These are phyloP conservation scores for Paracentrotus lividus DNA, from an alignment of 53 echinoderm and acorn worm species.

Conservation along the genomic window DNA sequence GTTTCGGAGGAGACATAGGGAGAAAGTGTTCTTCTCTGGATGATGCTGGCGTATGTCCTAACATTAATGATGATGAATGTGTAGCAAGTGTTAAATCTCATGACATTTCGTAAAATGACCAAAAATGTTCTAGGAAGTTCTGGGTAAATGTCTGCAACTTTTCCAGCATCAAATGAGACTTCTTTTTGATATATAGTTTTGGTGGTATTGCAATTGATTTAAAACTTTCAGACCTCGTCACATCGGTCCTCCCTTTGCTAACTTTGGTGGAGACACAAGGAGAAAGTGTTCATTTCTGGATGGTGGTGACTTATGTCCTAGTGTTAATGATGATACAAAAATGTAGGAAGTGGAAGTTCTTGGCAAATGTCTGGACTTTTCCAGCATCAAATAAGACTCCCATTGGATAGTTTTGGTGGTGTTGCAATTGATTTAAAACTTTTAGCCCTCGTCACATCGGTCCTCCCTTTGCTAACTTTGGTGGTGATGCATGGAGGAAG, in stretches of 20 bases:
- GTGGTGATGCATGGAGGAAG: constrained; percentile 31
- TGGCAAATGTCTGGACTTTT: background rate
- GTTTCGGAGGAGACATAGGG: background rate
- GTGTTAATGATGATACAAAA: background rate
- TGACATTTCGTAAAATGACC: no score
- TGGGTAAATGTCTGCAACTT: no score
- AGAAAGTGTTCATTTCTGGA: constrained; percentile 11
- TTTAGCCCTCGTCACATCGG: background rate
- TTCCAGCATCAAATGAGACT: no score
- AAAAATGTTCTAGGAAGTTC: no score
- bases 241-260: constrained; percentile 29
- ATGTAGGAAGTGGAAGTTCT: no score
- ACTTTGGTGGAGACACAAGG: constrained; percentile 23
- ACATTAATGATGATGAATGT: no score
- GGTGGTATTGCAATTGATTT: no score
- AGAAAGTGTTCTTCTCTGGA: background rate
- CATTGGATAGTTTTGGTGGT: no score
- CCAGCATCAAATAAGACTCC: background rate
- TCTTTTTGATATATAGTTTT: no score
- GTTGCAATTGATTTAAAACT: background rate
- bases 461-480: constrained; percentile 32
- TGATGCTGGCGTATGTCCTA: background rate
- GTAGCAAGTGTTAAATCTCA: no score
- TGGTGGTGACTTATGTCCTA: background rate
- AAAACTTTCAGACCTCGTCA: no score